Percentiles rank a stretch among this genome's conserved stretches.
These are phyloP conservation scores for Heteronetta atricapilla DNA, from an alignment of 2,113 vertebrate genomes.

Conservation along the genomic window DNA sequence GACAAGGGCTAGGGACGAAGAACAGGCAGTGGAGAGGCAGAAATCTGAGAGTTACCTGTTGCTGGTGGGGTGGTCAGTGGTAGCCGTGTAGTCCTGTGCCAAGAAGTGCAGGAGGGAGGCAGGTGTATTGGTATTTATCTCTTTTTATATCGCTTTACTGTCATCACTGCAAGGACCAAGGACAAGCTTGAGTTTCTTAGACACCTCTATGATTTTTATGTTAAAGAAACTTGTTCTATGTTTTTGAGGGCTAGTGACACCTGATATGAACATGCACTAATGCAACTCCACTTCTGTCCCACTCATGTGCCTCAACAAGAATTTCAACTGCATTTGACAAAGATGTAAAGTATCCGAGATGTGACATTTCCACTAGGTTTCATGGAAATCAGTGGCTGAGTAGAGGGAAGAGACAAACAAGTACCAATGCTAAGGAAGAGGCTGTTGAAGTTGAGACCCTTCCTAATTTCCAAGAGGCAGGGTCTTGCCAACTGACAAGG, in stretches of 20 bases:
- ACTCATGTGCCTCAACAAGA: not conserved
- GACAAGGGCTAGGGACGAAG: not conserved
- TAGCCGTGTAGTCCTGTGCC: not conserved
- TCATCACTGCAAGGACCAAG: not conserved
- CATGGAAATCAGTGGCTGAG: too few relatives aligned
- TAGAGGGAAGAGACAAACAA: not conserved
- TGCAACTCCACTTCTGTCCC: not conserved
- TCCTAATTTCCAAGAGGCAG: not conserved
- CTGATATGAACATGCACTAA: not conserved
- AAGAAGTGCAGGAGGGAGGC: not conserved
- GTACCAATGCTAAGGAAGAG: not conserved
- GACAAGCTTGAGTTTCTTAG: not conserved
- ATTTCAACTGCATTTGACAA: not conserved
- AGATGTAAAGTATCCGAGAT: not conserved
- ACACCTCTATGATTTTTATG: not conserved
- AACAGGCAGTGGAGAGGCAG: not conserved
- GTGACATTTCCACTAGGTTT: not conserved
- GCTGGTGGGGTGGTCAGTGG: not conserved
- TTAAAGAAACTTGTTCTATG: not conserved
- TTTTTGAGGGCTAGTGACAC: not conserved
- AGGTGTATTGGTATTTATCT: not conserved
- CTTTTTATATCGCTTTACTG: not conserved
- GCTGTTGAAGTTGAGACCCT: not conserved
- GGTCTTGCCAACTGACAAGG: not conserved
- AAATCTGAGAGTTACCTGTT: not conserved